These are phyloP conservation scores for Peribatodes rhomboidaria DNA, from an alignment of 2,888 invertebrate genomes.

Conservation along the genomic window DNA sequence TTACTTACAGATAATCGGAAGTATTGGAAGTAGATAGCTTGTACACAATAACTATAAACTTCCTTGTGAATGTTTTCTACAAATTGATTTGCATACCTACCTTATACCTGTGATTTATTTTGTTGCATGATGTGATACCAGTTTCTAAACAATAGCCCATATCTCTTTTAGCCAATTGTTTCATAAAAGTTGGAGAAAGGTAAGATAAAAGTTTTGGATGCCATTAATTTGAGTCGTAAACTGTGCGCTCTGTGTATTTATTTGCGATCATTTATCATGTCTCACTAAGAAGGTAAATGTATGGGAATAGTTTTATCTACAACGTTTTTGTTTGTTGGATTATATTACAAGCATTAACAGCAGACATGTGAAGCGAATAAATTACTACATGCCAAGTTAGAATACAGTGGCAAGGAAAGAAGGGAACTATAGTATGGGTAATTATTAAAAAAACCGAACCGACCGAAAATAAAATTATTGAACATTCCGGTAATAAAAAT, in stretches of 20 bases:
- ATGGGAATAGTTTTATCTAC: not conserved
- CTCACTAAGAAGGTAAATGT: not conserved
- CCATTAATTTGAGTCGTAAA: not conserved
- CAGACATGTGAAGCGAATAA: not conserved
- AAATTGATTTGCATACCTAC: conserved; percentile 63
- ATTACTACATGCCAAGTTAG: no score
- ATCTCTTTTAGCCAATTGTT: conserved; percentile 12
- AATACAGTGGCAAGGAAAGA: no score
- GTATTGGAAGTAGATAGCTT: conserved; percentile 41
- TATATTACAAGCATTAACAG: not conserved
- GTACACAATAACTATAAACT: conserved; percentile 43
- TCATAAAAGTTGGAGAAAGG: not conserved
- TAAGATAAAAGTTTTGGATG: not conserved
- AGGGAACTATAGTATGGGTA: no score
- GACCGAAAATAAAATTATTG: no score
- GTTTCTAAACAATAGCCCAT: conserved; percentile 27
- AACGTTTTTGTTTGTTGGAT: not conserved
- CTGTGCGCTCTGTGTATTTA: not conserved
- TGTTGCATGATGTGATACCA: conserved; percentile 42
- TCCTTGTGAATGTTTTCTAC: conserved; percentile 70
- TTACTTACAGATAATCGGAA: conserved; percentile 57
- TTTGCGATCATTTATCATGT: not conserved
- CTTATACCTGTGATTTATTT: conserved; percentile 45
- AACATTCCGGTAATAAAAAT: not conserved
- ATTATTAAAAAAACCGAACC: no score